These are phyloP conservation scores for Diaperis boleti DNA, from an alignment of 2,888 invertebrate genomes.

Conservation along the genomic window DNA sequence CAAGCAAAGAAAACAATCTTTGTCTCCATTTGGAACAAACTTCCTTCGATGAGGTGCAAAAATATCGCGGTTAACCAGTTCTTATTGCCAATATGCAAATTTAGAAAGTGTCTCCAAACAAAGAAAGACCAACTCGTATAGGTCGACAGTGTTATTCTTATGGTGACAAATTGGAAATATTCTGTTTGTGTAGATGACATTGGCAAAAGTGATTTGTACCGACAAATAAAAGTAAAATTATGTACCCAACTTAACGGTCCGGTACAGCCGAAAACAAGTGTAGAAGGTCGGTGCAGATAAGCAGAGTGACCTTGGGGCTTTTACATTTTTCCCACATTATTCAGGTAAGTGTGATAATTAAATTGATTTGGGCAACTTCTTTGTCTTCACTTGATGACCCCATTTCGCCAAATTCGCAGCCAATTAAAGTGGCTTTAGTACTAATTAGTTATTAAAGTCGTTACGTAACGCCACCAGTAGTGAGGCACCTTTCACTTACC, in stretches of 20 bases:
- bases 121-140: too few relatives aligned
- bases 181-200: neutral
- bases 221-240: neutral
- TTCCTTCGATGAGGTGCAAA: neutral
- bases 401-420: neutral
- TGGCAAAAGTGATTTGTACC: neutral
- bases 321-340: neutral
- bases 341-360: neutral
- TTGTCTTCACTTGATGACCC: neutral
- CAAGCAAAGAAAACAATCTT: too few relatives aligned
- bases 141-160: too few relatives aligned
- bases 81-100: neutral
- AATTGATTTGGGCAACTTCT: neutral
- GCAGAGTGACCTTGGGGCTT: neutral
- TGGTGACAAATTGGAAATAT: too few relatives aligned
- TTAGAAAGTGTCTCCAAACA: neutral
- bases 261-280: neutral
- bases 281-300: neutral
- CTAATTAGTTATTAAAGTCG: too few relatives aligned
- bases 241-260: neutral
- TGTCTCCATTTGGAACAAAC: too few relatives aligned
- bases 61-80: neutral
- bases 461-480: too few relatives aligned
- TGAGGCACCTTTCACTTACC: neutral
- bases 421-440: neutral